Base-by-base conservation (phyloP, 2,797 vertebrate species). In the Eremophila alpestris region DNA sequence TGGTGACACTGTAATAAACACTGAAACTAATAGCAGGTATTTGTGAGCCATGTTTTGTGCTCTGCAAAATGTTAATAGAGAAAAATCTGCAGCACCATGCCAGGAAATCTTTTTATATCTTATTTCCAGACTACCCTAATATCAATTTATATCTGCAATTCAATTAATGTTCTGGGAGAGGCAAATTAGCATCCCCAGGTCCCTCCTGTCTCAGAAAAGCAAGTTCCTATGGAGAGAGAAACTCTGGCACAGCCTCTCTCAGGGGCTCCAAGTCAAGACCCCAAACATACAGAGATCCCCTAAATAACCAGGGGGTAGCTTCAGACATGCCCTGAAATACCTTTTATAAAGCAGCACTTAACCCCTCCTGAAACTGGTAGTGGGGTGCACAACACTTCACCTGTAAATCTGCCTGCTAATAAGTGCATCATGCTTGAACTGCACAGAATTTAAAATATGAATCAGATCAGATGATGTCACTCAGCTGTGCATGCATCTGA, bases 21-120 rank as follows among this genome's bases (percentile, higher is more conserved):
- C 67, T 64, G 67, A 84, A 86, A 78, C 46, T 56, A 49, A 71
- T 32, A 64, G 79, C 45, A 91, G 79, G 70, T 64, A 75, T 75
- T 55, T 59, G 22, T 81, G 65, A 81, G 65, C 58, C 58, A 12
- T 32, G 41, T 46, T 80, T 59, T 83, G 55, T 51, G 78, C 84
- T 43, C 56, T 73, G 26, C n/a, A 54, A 87, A 94, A 93, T 62
- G 63, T 76, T 94, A 87, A 85, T 65, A 43, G 48, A 91, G 92
- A 91, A 78, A 87, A 93, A 85, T 73, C 71, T 76, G 55, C 40
- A 76, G 83, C 63, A 54, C 51, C 22, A 13, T 49, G 59, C 71
- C 85, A 93, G 88, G 68, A 91, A 95, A 91, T 73, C 51, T 87
- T 94, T 89, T 91, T 56, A 32, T 91, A 58, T 79, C 82, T 87